These are phyloP conservation scores for Philopotamus ludificatus DNA, from an alignment of 1,140 invertebrate genomes.

Conservation along the genomic window DNA sequence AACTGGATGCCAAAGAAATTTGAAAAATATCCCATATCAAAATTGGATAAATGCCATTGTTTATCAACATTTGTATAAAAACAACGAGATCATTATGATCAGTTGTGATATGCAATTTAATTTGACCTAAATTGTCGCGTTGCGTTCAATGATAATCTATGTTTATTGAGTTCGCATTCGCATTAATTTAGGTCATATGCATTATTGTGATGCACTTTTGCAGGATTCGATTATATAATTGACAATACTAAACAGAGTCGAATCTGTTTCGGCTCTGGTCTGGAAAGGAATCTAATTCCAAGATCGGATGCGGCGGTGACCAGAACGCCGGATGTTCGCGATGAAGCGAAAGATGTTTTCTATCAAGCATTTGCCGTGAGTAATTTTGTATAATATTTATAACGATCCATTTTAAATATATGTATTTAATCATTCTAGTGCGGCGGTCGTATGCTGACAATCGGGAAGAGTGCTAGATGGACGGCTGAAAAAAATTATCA, in stretches of 20 bases:
- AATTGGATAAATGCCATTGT: constrained; percentile 5
- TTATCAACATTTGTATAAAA: neutral
- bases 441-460: constrained; percentile 12
- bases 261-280: constrained; percentile 50
- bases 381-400: neutral
- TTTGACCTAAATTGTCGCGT: neutral
- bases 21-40: constrained; percentile 6
- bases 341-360: constrained; percentile 46
- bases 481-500: constrained; percentile 49
- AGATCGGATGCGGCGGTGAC: constrained; percentile 46
- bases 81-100: neutral
- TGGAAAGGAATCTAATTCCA: constrained; percentile 48
- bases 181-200: neutral
- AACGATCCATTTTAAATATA: neutral
- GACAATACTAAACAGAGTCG: constrained; percentile 28
- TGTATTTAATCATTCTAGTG: neutral
- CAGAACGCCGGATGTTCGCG: constrained; percentile 47
- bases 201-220: neutral
- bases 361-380: constrained; percentile 36
- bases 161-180: constrained; percentile 1
- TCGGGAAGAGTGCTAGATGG: constrained; percentile 44
- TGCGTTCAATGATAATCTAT: neutral
- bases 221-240: constrained; percentile 34
- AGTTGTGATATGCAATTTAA: neutral
- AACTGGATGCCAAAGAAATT: too few species aligned